phyloP scores from a whole-genome alignment of 2,797 vertebrate genomes.

The Lophotriccus pileatus region DNA sequence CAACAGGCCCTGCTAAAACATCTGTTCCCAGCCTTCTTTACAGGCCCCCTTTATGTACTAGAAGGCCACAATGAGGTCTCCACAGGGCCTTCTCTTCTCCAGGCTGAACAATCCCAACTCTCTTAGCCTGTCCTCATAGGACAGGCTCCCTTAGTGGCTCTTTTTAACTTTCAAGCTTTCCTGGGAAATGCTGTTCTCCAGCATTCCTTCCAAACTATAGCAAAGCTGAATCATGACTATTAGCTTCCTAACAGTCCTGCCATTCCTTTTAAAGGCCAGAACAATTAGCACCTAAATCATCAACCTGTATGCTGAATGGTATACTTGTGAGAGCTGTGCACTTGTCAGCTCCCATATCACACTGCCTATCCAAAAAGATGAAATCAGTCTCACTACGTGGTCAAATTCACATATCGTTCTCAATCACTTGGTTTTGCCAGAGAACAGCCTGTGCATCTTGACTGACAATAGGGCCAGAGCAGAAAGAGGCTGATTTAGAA shows the following conservation, averaged over 20 bases:
- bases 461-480: background rate
- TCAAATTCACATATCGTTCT: background rate
- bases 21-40: background rate
- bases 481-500: background rate
- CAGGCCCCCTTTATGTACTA: background rate
- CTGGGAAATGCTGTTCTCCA: background rate
- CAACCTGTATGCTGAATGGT: background rate
- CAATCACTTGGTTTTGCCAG: background rate
- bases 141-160: background rate
- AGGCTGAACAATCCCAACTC: background rate
- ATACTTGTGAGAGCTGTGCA: fast-evolving
- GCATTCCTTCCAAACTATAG: constrained; percentile 12
- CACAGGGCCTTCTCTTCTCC: background rate
- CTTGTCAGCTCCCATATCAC: background rate
- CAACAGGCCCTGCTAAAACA: background rate
- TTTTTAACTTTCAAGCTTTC: background rate
- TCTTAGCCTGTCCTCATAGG: background rate
- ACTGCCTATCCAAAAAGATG: background rate
- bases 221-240: constrained; percentile 40
- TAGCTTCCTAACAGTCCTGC: constrained; percentile 4
- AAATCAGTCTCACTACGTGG: background rate
- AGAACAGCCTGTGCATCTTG: background rate
- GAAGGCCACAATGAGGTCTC: background rate
- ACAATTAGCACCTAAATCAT: background rate
- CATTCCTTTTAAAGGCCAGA: constrained; percentile 29